phyloP scores from a whole-genome alignment of 2,113 vertebrate species.

The Periophthalmus modestus region DNA sequence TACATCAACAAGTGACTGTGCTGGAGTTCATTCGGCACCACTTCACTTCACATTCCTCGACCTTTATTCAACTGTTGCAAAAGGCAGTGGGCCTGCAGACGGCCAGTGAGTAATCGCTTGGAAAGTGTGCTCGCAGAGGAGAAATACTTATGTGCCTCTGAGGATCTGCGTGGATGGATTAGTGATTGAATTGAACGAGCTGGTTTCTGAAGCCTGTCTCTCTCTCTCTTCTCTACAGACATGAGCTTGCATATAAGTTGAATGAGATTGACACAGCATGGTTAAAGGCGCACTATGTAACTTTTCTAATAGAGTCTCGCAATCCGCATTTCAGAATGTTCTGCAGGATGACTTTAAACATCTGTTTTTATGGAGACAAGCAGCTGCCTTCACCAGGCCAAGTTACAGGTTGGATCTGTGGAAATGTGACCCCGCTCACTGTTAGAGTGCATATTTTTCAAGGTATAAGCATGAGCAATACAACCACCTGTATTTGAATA shows the following conservation, averaged over 20 bases:
- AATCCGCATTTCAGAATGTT: too few relatives aligned
- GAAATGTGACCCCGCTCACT: too few relatives aligned
- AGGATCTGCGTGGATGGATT: constrained; percentile 5
- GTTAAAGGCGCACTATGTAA: background rate
- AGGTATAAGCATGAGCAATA: too few relatives aligned
- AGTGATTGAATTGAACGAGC: constrained; percentile 8
- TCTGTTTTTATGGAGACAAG: too few relatives aligned
- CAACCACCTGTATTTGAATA: too few relatives aligned
- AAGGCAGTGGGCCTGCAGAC: background rate
- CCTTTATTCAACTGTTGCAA: constrained; percentile 14
- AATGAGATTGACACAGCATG: background rate
- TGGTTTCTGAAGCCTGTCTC: constrained; percentile 2
- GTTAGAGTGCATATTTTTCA: too few relatives aligned
- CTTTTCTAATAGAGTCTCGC: too few relatives aligned
- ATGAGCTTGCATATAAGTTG: background rate
- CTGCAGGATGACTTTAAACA: too few relatives aligned
- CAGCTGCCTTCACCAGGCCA: too few relatives aligned
- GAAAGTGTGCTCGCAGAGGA: constrained; percentile 4
- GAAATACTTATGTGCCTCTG: constrained; percentile 10
- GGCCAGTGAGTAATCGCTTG: constrained; percentile 7
- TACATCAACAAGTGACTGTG: background rate
- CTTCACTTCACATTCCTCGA: constrained; percentile 10
- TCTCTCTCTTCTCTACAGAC: background rate
- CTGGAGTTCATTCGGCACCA: constrained; percentile 8
- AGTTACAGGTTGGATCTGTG: too few relatives aligned